Evolutionary conservation across 2,113 vertebrate genomes (phyloP).

Genomic region (Sphaerodactylus townsendi): DNA sequence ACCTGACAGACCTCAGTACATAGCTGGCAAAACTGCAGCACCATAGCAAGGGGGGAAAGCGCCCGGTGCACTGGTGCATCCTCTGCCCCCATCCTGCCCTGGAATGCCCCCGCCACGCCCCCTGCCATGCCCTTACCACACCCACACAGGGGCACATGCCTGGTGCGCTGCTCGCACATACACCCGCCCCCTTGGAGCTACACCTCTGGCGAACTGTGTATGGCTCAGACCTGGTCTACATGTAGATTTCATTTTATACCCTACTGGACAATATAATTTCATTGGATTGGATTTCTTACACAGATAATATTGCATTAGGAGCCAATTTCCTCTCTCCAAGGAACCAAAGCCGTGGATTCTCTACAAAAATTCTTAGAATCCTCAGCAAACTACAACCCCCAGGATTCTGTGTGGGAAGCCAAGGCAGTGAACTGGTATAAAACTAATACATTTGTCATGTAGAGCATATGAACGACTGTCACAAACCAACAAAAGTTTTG

Average conservation of each 20-base stretch:
- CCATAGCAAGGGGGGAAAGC: too few relatives aligned
- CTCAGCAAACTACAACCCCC: neutral
- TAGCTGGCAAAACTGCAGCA: too few relatives aligned
- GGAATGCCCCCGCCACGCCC: too few relatives aligned
- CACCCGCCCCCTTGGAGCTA: too few relatives aligned
- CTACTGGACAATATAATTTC: neutral
- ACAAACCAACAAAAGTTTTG: constrained; percentile 62
- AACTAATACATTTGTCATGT: neutral
- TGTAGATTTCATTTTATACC: neutral
- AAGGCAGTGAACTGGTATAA: neutral
- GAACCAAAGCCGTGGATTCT: neutral
- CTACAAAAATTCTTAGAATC: neutral
- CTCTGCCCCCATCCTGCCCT: too few relatives aligned
- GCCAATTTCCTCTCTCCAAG: neutral
- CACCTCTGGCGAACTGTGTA: neutral
- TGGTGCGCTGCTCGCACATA: too few relatives aligned
- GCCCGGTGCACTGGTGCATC: too few relatives aligned
- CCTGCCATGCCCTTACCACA: too few relatives aligned
- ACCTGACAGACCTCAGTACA: neutral
- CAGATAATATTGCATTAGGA: neutral
- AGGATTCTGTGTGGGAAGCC: neutral
- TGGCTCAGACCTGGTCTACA: too few relatives aligned
- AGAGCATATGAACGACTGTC: constrained; percentile 21
- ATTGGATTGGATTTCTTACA: neutral
- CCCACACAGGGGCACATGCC: too few relatives aligned